Conservation (phyloP, 2,888 invertebrate species). For the Cabera pusaria region DNA sequence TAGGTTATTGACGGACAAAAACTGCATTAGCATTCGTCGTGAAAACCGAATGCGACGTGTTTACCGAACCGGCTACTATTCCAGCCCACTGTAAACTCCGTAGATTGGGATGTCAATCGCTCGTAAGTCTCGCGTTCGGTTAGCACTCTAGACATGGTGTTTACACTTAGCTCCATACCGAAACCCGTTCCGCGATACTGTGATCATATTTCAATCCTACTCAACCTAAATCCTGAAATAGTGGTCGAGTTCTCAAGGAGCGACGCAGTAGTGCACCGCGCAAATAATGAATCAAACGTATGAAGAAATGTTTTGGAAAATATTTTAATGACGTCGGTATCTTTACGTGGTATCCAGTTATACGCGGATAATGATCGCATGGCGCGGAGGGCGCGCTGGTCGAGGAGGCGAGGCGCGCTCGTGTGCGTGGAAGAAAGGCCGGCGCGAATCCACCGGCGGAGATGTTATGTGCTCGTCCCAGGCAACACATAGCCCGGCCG, state of each 20-base stretch:
- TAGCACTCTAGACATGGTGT: slow-evolving; percentile 52
- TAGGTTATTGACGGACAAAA: slow-evolving; percentile 26
- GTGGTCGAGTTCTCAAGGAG: slow-evolving; percentile 42
- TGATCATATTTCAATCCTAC: slow-evolving; percentile 49
- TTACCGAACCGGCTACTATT: slow-evolving; percentile 57
- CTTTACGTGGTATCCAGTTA: slow-evolving; percentile 68
- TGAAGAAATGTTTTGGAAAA: slow-evolving; percentile 57
- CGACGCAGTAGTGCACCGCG: slow-evolving; percentile 53
- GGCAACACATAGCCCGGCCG: slow-evolving; percentile 71
- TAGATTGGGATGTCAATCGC: slow-evolving; percentile 52
- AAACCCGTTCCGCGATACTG: slow-evolving; percentile 41
- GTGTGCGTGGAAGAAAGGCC: slow-evolving; percentile 67
- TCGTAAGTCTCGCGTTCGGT: slow-evolving; percentile 39
- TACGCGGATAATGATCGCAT: slow-evolving; percentile 70
- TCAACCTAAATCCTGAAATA: slow-evolving; percentile 63
- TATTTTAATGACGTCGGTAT: slow-evolving; percentile 64
- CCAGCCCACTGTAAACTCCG: slow-evolving; percentile 33
- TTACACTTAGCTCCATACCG: slow-evolving; percentile 46
- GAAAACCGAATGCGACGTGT: slow-evolving; percentile 48
- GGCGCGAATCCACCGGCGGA: slow-evolving; percentile 75
- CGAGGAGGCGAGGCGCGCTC: slow-evolving; percentile 27
- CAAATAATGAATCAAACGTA: slow-evolving; percentile 52
- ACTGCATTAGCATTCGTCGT: slow-evolving; percentile 28
- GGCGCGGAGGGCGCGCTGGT: slow-evolving; percentile 18
- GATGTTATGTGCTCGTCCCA: slow-evolving; percentile 72